A percentile compares a stretch with the other conserved stretches of the same genome.
These are phyloP conservation scores for Dromiciops gliroides DNA, from an alignment of 2,113 vertebrate genomes.

Conservation along the genomic window DNA sequence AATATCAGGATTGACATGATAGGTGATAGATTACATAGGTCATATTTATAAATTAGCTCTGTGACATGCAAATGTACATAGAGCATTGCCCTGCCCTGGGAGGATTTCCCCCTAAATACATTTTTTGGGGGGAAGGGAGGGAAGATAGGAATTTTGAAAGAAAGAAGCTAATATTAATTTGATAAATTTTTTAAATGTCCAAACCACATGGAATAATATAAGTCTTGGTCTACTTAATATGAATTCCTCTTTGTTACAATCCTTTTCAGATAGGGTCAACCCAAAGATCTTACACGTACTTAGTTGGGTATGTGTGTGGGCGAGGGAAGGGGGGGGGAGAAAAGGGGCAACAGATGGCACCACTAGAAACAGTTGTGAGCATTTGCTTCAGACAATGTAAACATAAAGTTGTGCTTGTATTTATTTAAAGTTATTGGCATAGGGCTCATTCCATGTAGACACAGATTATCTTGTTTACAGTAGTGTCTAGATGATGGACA, in stretches of 20 bases:
- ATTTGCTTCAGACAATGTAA: constrained; percentile 75
- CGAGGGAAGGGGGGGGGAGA: not conserved
- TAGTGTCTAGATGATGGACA: constrained; percentile 77
- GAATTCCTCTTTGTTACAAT: not conserved
- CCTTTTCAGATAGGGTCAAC: constrained; percentile 36
- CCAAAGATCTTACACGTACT: constrained; percentile 36
- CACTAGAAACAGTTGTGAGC: constrained; percentile 52
- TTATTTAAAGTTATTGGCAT: constrained; percentile 78
- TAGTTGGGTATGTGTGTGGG: not conserved
- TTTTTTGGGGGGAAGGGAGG: not conserved
- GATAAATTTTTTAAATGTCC: constrained; percentile 20
- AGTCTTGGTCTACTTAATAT: constrained; percentile 11
- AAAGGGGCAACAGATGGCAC: constrained; percentile 23
- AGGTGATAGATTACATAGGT: not conserved
- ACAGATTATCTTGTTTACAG: constrained; percentile 79
- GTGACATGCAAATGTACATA: not conserved
- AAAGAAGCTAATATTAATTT: constrained; percentile 25
- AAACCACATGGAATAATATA: constrained; percentile 50
- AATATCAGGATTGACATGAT: not conserved
- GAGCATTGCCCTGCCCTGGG: not conserved
- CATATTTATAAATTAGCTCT: not conserved
- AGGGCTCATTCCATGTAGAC: constrained; percentile 73
- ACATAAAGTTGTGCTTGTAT: constrained; percentile 76
- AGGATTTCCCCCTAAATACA: not conserved
- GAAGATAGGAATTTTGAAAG: not conserved